Percentiles rank a stretch among this genome's conserved stretches.
These are phyloP conservation scores for Rhabdophis nuchalis DNA, from an alignment of 2,797 vertebrate species.

Conservation along the genomic window DNA sequence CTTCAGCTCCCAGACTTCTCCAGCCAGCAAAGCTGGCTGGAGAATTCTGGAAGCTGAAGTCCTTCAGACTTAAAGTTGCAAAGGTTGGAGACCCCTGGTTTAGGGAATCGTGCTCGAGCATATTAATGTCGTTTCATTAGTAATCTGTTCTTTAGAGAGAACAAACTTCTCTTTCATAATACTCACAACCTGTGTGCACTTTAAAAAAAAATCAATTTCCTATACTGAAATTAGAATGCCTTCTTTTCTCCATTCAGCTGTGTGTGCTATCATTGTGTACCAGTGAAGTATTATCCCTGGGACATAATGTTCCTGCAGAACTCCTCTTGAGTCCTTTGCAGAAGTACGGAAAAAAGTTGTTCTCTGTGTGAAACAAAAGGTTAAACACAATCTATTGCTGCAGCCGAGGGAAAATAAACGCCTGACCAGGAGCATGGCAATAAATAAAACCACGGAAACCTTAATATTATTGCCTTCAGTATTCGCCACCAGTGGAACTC, in stretches of 20 bases:
- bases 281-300: neutral
- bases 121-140: conserved; percentile 40
- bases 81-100: too few relatives aligned
- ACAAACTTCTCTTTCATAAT: conserved; percentile 1
- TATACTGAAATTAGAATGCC: neutral
- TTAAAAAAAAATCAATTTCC: conserved; percentile 28
- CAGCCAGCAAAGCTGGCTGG: too few relatives aligned
- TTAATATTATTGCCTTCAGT: neutral
- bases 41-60: too few relatives aligned
- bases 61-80: too few relatives aligned
- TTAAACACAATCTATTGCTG: neutral
- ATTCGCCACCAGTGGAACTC: neutral
- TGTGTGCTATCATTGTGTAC: neutral
- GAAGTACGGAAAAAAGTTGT: neutral
- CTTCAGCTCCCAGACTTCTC: too few relatives aligned
- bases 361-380: neutral
- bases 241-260: neutral
- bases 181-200: neutral
- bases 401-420: neutral
- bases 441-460: neutral
- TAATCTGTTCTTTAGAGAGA: neutral
- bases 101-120: neutral
- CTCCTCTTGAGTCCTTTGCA: neutral
- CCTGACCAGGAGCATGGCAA: neutral
- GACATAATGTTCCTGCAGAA: neutral